phyloP scores from a whole-genome alignment of 2,797 vertebrate genomes.

The Channa striata region DNA sequence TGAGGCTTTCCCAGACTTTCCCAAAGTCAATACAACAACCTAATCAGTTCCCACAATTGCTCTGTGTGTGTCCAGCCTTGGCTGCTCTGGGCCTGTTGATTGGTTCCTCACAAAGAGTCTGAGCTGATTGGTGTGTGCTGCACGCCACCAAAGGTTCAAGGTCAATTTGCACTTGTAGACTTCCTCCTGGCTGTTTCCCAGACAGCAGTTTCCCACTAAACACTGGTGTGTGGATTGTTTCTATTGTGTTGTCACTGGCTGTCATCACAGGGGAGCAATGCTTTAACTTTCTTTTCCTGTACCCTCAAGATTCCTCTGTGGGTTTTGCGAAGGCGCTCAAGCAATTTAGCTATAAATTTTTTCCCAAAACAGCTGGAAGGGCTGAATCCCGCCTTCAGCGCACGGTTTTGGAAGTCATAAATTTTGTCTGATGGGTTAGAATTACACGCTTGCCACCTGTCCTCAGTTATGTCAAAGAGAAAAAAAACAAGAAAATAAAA shows the following conservation, averaged over 20 bases:
- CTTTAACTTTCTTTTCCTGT: not conserved
- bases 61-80: slow-evolving; percentile 12
- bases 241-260: slow-evolving; percentile 33
- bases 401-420: not conserved
- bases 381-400: not conserved
- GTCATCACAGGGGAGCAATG: not conserved
- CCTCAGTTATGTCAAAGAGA: not conserved
- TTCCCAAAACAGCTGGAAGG: not conserved
- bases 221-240: slow-evolving; percentile 18
- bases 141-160: slow-evolving; percentile 44
- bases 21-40: slow-evolving; percentile 38
- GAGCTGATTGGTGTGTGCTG: slow-evolving; percentile 49
- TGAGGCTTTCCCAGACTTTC: slow-evolving; percentile 52
- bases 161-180: slow-evolving; percentile 36
- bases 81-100: slow-evolving; percentile 13
- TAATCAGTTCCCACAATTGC: slow-evolving; percentile 55
- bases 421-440: not conserved
- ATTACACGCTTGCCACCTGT: not conserved
- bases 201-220: slow-evolving; percentile 21
- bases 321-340: slow-evolving; percentile 1
- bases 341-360: not conserved
- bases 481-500: too few species aligned
- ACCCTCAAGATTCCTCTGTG: not conserved
- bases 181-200: slow-evolving; percentile 45
- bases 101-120: slow-evolving; percentile 20